Percentiles rank a stretch among this genome's conserved stretches.
phyloP scores from a whole-genome alignment of 2,888 invertebrate species.

The Lithophane ornitopus region DNA sequence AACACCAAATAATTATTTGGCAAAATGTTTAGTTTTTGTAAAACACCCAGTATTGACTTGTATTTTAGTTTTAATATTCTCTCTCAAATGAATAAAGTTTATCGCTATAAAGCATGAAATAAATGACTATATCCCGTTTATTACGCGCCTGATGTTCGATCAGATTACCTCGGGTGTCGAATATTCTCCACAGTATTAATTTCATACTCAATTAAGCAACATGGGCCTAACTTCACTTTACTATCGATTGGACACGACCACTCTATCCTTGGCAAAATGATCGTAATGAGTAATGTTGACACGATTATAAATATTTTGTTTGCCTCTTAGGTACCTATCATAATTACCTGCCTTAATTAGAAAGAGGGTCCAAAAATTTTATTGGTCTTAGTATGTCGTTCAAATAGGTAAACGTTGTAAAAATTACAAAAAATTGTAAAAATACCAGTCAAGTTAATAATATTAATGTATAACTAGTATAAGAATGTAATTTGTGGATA shows the following conservation, averaged over 20 bases:
- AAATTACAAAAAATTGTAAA: too few relatives aligned
- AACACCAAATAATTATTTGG: too few relatives aligned
- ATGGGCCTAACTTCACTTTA: conserved; percentile 6
- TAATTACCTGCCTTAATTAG: not conserved
- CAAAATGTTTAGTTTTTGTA: too few relatives aligned
- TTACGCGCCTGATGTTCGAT: conserved; percentile 16
- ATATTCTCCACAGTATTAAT: conserved; percentile 40
- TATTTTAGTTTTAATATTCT: too few relatives aligned
- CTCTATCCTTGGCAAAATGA: conserved; percentile 5
- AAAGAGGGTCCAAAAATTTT: too few relatives aligned
- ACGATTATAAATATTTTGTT: not conserved
- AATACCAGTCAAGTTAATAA: too few relatives aligned
- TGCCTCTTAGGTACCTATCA: not conserved
- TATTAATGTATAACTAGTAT: too few relatives aligned
- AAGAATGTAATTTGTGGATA: too few relatives aligned
- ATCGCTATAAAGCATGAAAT: not conserved
- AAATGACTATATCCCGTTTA: not conserved
- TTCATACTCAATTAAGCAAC: conserved; percentile 37
- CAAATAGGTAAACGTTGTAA: too few relatives aligned
- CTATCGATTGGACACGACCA: conserved; percentile 8
- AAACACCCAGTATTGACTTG: too few relatives aligned
- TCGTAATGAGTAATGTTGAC: not conserved
- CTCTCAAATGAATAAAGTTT: too few relatives aligned
- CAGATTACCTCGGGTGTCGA: conserved; percentile 16
- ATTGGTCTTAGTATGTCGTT: too few relatives aligned